These are phyloP conservation scores for Sphenodon punctatus DNA, from an alignment of 2,797 vertebrate genomes.

Conservation along the genomic window DNA sequence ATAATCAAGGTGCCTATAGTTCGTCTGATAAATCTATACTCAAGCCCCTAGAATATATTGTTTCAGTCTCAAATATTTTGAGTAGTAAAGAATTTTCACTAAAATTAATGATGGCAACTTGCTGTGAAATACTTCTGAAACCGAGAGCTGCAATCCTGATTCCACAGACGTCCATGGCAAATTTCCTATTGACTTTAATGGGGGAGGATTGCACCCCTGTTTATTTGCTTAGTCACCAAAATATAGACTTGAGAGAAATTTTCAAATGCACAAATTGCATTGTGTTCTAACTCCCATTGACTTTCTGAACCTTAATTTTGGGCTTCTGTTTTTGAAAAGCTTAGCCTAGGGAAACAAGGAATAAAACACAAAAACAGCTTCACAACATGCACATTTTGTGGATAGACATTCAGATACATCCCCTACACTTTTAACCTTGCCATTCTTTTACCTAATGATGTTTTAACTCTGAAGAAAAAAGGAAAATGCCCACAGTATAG, in stretches of 20 bases:
- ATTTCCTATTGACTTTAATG: no score
- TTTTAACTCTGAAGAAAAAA: neutral
- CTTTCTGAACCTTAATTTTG: no score
- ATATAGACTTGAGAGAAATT: conserved; percentile 19
- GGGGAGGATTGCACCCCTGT: no score
- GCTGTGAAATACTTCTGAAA: neutral
- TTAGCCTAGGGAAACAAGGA: neutral
- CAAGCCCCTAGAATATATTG: neutral
- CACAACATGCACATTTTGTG: neutral
- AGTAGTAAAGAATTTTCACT: neutral
- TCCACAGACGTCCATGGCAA: no score
- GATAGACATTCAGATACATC: neutral
- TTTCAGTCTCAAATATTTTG: neutral
- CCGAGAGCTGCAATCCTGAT: no score
- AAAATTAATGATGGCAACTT: neutral
- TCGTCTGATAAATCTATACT: neutral
- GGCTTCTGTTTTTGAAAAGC: conserved; percentile 1
- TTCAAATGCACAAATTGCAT: no score
- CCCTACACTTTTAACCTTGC: neutral
- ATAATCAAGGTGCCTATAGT: neutral
- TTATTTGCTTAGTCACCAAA: neutral
- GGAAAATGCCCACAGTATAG: neutral
- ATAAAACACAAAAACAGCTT: neutral
- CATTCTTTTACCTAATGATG: neutral
- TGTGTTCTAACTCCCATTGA: no score